phyloP scores from a whole-genome alignment of 2,113 vertebrate genomes.

The Tympanuchus pallidicinctus region DNA sequence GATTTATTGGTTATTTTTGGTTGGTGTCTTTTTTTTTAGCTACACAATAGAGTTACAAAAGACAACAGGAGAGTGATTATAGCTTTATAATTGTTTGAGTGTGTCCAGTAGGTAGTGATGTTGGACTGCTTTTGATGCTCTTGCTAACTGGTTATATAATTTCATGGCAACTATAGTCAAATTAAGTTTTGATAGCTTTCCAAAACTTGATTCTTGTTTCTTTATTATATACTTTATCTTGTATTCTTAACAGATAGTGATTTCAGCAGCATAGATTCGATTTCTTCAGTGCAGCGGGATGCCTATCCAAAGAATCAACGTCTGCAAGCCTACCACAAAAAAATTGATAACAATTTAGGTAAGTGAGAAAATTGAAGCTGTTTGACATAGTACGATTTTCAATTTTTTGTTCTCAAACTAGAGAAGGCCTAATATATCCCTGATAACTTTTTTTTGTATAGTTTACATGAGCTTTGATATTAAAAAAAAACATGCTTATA shows the following conservation, averaged over 20 bases:
- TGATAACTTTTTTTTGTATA: neutral
- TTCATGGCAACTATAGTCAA: neutral
- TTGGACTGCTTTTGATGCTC: neutral
- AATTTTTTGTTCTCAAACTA: neutral
- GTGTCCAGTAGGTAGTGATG: neutral
- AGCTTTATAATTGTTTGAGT: neutral
- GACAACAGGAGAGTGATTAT: neutral
- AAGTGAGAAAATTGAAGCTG: slow-evolving; percentile 30
- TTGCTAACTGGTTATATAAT: neutral
- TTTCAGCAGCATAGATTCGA: slow-evolving; percentile 17
- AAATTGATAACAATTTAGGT: slow-evolving; percentile 94
- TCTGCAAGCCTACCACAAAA: slow-evolving; percentile 86
- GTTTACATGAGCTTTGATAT: neutral
- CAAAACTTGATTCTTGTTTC: neutral
- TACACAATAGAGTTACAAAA: neutral
- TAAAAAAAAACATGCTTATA: neutral
- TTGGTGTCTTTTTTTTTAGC: accelerated
- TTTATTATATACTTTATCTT: neutral
- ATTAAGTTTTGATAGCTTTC: neutral
- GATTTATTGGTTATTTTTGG: neutral
- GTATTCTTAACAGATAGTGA: slow-evolving; percentile 34
- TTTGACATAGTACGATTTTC: neutral
- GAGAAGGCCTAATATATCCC: neutral
- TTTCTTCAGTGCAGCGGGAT: slow-evolving; percentile 72
- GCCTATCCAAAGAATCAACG: slow-evolving; percentile 81